Evolutionary conservation across 2,888 invertebrate genomes (phyloP), one percentile per base, ranked within the genome.

Genomic region (Troilus luridus): DNA sequence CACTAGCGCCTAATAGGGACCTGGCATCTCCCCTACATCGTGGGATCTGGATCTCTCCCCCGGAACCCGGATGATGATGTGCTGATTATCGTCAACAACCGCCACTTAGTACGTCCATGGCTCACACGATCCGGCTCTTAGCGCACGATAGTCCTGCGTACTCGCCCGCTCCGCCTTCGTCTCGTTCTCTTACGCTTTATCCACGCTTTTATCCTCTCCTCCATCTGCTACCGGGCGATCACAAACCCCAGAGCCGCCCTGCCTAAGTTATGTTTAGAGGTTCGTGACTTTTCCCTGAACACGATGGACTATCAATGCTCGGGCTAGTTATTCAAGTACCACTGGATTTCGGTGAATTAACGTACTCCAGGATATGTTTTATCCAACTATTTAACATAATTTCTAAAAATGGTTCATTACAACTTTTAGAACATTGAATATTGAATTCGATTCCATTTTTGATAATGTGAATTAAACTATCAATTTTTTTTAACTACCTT

Each of bases 1-100:
- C 81, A n/a, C 41, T 56, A 58, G 85, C 85, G 7, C 58, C 85
- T 85, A 85, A 85, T 85, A 85, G 85, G 85, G 12, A n/a, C 41
- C 85, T 85, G 56, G 54, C 85, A 56, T 58, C 85, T 85, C 85
- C n/a, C 10, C 85, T 56, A 85, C 85, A 85, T 85, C 85, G 85
- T 85, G 85, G 85, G 85, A 85, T 85, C 85, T 85, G 85, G 85
- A 85, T 85, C 85, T 85, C 56, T 81, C 81, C 85, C 56, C 85
- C 85, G 58, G 85, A 58, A 85, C 72, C 56, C n/a, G 56, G 85
- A 54, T 58, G 85, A 85, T 58, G 85, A 85, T 85, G 85, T 85
- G 85, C 85, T 85, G 85, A 85, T 85, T 85, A 85, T 85, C 85
- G 56, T 85, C 85, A 85, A 85, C 85, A 85, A 85, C 85, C 85